Evolutionary conservation across 2,797 vertebrate genomes (phyloP), one percentile per base, ranked within the genome.

Genomic region (Sternarchorhynchus goeldii): DNA sequence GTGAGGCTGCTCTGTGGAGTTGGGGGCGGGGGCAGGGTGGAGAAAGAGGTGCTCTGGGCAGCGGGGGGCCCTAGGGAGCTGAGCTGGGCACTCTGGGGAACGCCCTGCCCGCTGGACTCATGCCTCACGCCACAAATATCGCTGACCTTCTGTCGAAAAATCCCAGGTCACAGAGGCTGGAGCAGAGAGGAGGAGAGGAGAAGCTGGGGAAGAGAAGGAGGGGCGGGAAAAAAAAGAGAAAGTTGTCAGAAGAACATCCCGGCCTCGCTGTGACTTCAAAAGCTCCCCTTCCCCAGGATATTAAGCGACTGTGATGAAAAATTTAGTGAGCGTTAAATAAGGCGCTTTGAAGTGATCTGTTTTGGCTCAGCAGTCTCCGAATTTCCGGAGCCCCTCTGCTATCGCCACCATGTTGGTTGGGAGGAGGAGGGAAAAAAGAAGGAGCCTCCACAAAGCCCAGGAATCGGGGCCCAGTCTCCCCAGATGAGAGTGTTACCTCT

Each of bases 301-400:
- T 94, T 93, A 93, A 92, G 92, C 90, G 90, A 93, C 93, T 93
- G 92, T 94, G 93, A 94, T 94, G 93, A 94, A 94, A 94, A 94
- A 94, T 94, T 93, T 93, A 94, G 92, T 89, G 89, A 93, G 93
- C 92, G 90, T 94, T 94, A 93, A 94, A 93, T 93, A 94, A 93
- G 93, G 91, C 80, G 90, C 93, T 94, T 94, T 94, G 93, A 94
- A 94, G 93, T 94, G 91, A 94, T 94, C 92, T 93, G 93, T 94
- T 93, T 93, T 93, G 91, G 93, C 92, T 94, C 92, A 85, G 91
- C 91, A 91, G 92, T 90, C 92, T 92, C 90, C 79, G 90, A 91
- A 91, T 93, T 94, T 94, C 93, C 91, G 88, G 92, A 89, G 90
- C 93, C 88, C 87, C 88, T 90, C 84, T 91, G 91, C 89, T 89